Percentiles rank a stretch among this genome's conserved stretches.
Conservation (phyloP, 2,113 vertebrate genomes). For the Psittacula cyanocephala region DNA sequence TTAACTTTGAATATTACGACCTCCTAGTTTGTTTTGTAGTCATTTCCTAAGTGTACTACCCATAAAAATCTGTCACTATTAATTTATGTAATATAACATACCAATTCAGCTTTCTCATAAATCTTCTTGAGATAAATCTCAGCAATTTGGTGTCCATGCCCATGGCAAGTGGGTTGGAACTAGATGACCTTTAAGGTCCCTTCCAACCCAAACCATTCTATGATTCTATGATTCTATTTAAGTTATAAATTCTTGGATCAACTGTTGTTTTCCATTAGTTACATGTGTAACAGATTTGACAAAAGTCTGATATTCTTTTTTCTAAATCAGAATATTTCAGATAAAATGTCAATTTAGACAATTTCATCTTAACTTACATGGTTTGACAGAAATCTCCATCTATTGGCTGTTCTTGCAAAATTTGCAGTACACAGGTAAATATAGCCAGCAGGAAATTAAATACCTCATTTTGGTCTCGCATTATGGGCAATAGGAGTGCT, state of each 20-base stretch:
- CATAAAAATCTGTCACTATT: constrained; percentile 52
- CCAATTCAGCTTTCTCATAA: constrained; percentile 58
- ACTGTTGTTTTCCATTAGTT: constrained; percentile 12
- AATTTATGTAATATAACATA: constrained; percentile 48
- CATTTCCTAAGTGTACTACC: constrained; percentile 41
- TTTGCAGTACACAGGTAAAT: neutral
- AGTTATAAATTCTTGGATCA: constrained; percentile 38
- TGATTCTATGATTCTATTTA: neutral
- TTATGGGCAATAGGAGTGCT: neutral
- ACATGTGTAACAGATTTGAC: neutral
- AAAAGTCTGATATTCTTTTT: neutral
- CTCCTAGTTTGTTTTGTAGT: constrained; percentile 26
- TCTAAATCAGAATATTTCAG: neutral
- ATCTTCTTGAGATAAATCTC: constrained; percentile 49
- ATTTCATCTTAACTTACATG: neutral
- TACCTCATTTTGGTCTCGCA: neutral
- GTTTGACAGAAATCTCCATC: neutral
- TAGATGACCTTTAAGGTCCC: neutral
- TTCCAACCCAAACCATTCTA: neutral
- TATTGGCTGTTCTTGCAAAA: neutral
- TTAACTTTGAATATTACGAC: neutral
- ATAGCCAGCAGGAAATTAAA: neutral
- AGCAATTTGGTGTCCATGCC: neutral
- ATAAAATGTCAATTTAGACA: neutral
- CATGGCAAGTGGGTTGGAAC: neutral